phyloP scores from a whole-genome alignment of 2,888 invertebrate genomes.

The Dicranocentrus wangi region DNA sequence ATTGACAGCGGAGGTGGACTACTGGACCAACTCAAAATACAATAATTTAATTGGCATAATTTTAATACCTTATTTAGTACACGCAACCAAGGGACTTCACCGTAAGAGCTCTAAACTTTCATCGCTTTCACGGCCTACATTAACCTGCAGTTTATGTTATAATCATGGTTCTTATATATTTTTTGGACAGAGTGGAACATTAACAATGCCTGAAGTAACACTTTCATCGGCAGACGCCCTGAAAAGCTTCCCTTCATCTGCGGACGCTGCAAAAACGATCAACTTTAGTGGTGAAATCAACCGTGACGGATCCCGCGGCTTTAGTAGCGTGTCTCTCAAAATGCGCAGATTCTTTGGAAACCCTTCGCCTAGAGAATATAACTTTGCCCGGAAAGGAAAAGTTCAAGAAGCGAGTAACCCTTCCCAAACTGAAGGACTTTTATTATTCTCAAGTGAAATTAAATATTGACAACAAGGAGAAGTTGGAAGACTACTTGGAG shows the following conservation, averaged over 20 bases:
- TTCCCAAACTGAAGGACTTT: constrained; percentile 47
- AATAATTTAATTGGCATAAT: no score
- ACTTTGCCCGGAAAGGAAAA: constrained; percentile 39
- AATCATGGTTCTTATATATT: no score
- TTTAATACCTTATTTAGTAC: no score
- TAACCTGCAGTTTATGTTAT: no score
- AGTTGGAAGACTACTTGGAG: constrained; percentile 47
- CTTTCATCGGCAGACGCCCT: constrained; percentile 34
- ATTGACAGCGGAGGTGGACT: no score
- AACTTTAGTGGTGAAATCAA: constrained; percentile 28
- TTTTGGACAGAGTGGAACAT: not conserved
- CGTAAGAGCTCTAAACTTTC: no score
- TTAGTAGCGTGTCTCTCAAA: constrained; percentile 29
- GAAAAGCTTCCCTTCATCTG: constrained; percentile 42
- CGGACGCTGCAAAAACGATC: constrained; percentile 47
- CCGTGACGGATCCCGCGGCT: constrained; percentile 12
- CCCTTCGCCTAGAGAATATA: constrained; percentile 41
- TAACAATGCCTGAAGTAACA: constrained; percentile 39
- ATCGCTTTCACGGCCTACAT: no score
- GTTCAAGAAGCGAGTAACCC: constrained; percentile 51
- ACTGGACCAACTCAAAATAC: no score
- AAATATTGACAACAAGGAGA: constrained; percentile 23
- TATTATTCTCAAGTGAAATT: constrained; percentile 40
- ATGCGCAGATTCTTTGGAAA: constrained; percentile 50
- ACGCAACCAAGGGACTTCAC: no score